Evolutionary conservation across 2,113 vertebrate species (phyloP).

Genomic region (Ammospiza nelsoni): DNA sequence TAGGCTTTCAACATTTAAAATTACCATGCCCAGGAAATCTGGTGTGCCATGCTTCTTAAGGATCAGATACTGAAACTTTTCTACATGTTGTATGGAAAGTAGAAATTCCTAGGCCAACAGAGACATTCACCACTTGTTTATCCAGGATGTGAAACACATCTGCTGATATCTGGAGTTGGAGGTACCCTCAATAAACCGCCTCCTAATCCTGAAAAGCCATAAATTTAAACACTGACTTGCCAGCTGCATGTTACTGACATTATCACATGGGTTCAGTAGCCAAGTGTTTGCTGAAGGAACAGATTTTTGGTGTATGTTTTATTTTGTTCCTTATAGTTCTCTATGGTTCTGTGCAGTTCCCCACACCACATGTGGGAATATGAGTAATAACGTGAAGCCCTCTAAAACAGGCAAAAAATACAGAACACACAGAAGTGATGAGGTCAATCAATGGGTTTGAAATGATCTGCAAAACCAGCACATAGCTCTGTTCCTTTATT

Average conservation of each 20-base stretch:
- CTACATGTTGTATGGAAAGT: neutral
- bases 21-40: neutral
- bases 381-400: neutral
- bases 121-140: neutral
- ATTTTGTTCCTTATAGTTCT: neutral
- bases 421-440: neutral
- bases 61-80: neutral
- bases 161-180: neutral
- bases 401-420: neutral
- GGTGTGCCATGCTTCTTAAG: neutral
- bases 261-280: neutral
- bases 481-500: accelerated
- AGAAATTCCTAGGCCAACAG: accelerated
- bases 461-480: neutral
- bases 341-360: neutral
- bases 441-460: neutral
- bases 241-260: neutral
- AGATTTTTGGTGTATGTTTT: neutral
- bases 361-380: accelerated
- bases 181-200: neutral
- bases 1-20: neutral
- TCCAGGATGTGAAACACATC: neutral
- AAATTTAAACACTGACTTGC: neutral
- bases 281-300: neutral
- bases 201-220: neutral